Percentiles rank a stretch among this genome's conserved stretches.
Evolutionary conservation across 2,888 invertebrate genomes (phyloP).

Genomic region (Atrina japonica): DNA sequence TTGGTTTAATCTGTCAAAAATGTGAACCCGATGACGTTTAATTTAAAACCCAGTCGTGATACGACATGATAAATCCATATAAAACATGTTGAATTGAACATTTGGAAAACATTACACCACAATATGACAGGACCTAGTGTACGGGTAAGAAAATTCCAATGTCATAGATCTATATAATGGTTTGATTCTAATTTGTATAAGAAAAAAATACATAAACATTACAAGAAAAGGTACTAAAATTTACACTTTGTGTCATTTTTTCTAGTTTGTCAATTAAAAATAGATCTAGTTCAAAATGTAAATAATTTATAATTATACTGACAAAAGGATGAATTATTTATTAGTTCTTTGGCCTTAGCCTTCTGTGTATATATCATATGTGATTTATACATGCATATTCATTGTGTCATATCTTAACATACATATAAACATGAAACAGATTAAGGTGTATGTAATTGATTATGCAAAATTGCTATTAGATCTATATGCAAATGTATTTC

Average conservation of each 20-base stretch:
- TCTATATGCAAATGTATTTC: too few relatives aligned
- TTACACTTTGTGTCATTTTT: not conserved
- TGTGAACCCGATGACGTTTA: slow-evolving; percentile 24
- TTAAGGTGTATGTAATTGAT: too few relatives aligned
- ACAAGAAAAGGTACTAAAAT: too few relatives aligned
- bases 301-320: slow-evolving; percentile 1
- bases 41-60: slow-evolving; percentile 24
- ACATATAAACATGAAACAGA: too few relatives aligned
- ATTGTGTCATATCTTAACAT: too few relatives aligned
- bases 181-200: slow-evolving; percentile 6
- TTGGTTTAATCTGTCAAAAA: not conserved
- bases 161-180: not conserved
- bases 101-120: not conserved
- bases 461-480: too few relatives aligned
- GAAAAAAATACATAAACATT: not conserved
- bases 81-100: slow-evolving; percentile 13
- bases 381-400: too few relatives aligned
- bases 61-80: slow-evolving; percentile 17
- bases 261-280: not conserved
- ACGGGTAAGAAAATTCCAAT: not conserved
- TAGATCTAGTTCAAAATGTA: not conserved
- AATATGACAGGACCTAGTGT: not conserved
- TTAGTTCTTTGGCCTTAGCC: not conserved
- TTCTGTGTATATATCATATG: too few relatives aligned
- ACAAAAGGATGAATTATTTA: not conserved